These are phyloP conservation scores for Damaliscus lunatus DNA, from an alignment of 2,113 vertebrate genomes.

Conservation along the genomic window DNA sequence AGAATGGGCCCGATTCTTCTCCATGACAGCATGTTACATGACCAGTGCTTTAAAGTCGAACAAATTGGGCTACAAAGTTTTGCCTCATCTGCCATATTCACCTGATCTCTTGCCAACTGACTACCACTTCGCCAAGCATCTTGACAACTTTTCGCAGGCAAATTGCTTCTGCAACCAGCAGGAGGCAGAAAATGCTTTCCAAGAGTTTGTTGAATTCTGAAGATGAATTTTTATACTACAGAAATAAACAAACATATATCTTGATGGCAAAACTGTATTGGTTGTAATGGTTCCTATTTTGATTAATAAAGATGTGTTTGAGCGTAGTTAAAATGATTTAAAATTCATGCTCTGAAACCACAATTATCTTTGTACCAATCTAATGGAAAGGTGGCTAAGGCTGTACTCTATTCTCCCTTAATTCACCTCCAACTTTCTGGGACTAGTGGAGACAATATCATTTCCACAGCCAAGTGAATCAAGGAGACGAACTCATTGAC, in stretches of 20 bases:
- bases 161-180: background rate
- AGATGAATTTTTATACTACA: background rate
- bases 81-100: background rate
- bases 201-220: background rate
- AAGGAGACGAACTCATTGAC: conserved; percentile 72
- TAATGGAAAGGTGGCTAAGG: background rate
- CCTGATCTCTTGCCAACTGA: background rate
- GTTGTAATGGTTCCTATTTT: background rate
- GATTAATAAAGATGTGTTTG: background rate
- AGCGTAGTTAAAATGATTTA: background rate
- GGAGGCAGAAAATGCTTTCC: background rate
- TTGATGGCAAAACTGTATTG: background rate
- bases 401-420: background rate
- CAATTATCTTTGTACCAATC: background rate
- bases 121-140: background rate
- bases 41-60: background rate
- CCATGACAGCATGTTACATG: background rate
- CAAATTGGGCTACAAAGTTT: background rate
- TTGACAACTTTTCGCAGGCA: background rate
- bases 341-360: background rate
- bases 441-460: conserved; percentile 49
- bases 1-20: background rate
- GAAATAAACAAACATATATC: background rate
- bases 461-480: conserved; percentile 72
- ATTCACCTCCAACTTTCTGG: background rate